A percentile compares a stretch with the other conserved stretches of the same genome.
These are phyloP conservation scores for Physella acuta DNA, from an alignment of 1,140 invertebrate species.

Conservation along the genomic window DNA sequence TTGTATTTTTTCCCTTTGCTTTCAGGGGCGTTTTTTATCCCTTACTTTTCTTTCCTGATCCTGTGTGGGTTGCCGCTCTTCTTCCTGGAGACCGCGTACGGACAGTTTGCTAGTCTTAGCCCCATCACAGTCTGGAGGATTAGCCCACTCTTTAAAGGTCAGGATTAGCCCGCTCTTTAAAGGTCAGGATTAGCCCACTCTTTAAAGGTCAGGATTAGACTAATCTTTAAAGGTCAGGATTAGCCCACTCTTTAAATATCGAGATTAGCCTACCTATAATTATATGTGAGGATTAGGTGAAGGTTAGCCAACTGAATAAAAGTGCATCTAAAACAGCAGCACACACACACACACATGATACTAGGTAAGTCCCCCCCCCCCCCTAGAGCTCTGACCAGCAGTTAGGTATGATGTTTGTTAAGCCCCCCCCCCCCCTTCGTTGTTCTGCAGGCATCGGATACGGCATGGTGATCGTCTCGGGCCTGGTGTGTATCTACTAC, in stretches of 20 bases:
- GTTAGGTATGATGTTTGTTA: too few species aligned
- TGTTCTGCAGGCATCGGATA: constrained; percentile 70
- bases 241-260: too few species aligned
- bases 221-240: constrained; percentile 37
- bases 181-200: constrained; percentile 35
- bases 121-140: constrained; percentile 36
- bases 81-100: constrained; percentile 37
- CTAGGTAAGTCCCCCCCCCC: too few species aligned
- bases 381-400: too few species aligned
- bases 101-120: constrained; percentile 39
- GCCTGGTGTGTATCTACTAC: constrained; percentile 59
- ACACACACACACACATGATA: too few species aligned
- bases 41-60: constrained; percentile 38
- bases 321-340: too few species aligned
- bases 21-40: constrained; percentile 45
- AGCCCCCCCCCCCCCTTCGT: too few species aligned
- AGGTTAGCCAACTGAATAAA: too few species aligned
- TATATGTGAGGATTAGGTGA: too few species aligned
- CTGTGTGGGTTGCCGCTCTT: constrained; percentile 42
- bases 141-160: constrained; percentile 37
- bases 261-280: too few species aligned
- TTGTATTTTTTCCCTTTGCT: not conserved
- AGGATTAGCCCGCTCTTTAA: constrained; percentile 35
- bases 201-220: constrained; percentile 38
- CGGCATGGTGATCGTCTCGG: constrained; percentile 67